Evolutionary conservation across 2,797 vertebrate species (phyloP).

Genomic region (Vireo griseus): DNA sequence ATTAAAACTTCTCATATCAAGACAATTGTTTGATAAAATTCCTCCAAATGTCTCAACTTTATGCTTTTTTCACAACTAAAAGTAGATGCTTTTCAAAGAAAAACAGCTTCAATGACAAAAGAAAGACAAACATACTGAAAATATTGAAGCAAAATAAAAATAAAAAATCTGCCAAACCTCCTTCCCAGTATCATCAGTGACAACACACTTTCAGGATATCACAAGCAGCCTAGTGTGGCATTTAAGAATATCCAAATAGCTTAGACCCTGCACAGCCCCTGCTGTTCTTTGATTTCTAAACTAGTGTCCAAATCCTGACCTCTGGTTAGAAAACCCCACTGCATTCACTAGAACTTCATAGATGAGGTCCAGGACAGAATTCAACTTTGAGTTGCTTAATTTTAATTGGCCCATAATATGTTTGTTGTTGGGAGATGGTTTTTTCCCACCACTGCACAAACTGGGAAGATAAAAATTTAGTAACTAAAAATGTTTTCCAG

Average conservation of each 20-base stretch:
- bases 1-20: neutral
- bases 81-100: neutral
- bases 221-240: neutral
- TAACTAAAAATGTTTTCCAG: neutral
- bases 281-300: neutral
- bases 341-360: neutral
- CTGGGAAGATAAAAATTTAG: neutral
- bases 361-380: neutral
- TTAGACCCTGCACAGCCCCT: neutral
- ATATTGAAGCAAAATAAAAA: slow-evolving; percentile 7
- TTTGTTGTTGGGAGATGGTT: neutral
- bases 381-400: neutral
- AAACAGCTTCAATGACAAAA: neutral
- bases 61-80: neutral
- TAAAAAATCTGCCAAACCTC: neutral
- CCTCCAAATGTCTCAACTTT: neutral
- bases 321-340: neutral
- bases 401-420: neutral
- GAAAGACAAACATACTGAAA: neutral
- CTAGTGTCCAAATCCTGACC: neutral
- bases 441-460: neutral
- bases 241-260: neutral
- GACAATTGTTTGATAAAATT: neutral
- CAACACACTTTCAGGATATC: neutral
- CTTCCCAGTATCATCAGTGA: neutral